These are phyloP conservation scores for Tenebrio molitor DNA, from an alignment of 1,140 invertebrate species.

Conservation along the genomic window DNA sequence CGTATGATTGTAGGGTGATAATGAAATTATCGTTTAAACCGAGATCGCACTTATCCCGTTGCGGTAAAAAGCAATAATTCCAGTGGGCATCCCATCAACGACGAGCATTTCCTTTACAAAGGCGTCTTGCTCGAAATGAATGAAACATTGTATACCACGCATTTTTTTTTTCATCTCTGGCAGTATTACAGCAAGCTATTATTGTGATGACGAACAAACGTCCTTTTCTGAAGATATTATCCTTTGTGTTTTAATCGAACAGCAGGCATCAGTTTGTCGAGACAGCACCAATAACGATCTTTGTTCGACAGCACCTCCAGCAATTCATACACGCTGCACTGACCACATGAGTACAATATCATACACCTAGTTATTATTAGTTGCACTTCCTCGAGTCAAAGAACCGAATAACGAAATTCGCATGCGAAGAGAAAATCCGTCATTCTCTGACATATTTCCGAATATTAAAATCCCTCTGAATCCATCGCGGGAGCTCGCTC, in stretches of 20 bases:
- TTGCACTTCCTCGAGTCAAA: neutral
- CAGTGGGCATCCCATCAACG: neutral
- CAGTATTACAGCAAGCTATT: neutral
- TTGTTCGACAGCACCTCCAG: neutral
- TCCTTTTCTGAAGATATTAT: neutral
- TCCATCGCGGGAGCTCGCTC: no score
- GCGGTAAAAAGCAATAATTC: no score
- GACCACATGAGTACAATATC: neutral
- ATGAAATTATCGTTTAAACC: no score
- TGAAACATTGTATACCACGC: neutral
- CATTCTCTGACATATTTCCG: no score
- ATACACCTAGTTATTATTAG: neutral
- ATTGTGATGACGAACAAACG: neutral
- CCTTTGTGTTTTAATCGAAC: conserved; percentile 8
- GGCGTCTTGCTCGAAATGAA: neutral
- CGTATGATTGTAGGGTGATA: no score
- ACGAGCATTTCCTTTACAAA: neutral
- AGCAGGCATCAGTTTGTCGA: neutral
- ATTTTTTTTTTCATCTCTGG: neutral
- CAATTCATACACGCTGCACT: neutral
- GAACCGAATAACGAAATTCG: neutral
- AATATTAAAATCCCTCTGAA: no score
- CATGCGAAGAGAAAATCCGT: no score
- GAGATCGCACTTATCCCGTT: no score
- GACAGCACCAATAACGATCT: neutral